These are phyloP conservation scores for Lethrus apterus DNA, from an alignment of 1,140 invertebrate species.

Conservation along the genomic window DNA sequence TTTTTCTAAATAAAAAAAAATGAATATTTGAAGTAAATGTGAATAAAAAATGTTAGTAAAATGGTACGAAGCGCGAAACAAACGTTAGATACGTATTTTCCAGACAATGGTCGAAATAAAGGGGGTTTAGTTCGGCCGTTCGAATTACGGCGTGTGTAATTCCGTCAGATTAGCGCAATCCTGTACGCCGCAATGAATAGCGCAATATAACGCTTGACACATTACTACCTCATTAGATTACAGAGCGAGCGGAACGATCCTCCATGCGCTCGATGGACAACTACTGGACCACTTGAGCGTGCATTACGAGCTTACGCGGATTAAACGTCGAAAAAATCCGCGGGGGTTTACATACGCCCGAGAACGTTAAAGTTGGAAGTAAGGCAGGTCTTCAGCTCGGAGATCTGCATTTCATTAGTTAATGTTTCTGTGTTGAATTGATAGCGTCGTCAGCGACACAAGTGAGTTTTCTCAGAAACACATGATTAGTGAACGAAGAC, in stretches of 20 bases:
- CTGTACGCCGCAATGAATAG: constrained; percentile 33
- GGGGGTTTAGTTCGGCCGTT: constrained; percentile 26
- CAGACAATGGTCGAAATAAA: constrained; percentile 33
- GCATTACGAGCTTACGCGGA: background rate
- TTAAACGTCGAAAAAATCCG: background rate
- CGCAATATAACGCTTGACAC: constrained; percentile 38
- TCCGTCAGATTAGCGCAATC: constrained; percentile 40
- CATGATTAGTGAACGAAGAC: constrained; percentile 3
- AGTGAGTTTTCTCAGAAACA: constrained; percentile 10
- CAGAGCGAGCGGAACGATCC: constrained; percentile 1
- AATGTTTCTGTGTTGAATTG: constrained; percentile 19
- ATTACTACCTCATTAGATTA: constrained; percentile 41
- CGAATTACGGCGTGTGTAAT: constrained; percentile 37
- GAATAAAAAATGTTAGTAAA: no score
- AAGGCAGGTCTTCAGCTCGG: constrained; percentile 16
- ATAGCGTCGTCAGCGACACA: constrained; percentile 18
- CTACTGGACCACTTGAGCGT: background rate
- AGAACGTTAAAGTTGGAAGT: background rate
- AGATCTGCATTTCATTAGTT: constrained; percentile 25
- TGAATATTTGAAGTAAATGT: no score
- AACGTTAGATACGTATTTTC: constrained; percentile 23
- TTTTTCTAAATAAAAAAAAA: no score
- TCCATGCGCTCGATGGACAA: background rate
- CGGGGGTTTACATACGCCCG: background rate
- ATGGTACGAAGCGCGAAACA: no score